Evolutionary conservation across 2,888 invertebrate genomes (phyloP).

Genomic region (Hypolimnas misippus): DNA sequence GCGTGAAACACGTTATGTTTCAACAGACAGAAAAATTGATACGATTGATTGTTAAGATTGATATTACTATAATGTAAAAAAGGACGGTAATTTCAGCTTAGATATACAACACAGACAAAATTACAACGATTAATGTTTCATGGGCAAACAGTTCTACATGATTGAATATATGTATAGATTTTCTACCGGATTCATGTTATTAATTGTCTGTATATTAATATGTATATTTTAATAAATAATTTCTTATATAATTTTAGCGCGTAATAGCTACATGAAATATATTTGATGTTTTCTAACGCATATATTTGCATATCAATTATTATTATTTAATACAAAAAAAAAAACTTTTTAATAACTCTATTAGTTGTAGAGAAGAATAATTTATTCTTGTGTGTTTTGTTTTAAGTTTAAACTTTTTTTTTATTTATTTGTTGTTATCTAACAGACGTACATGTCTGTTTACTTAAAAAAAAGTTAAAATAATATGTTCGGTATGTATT

Average conservation of each 20-base stretch:
- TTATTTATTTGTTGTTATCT: too few relatives aligned
- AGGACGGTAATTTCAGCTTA: too few relatives aligned
- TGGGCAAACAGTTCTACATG: neutral
- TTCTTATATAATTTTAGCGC: neutral
- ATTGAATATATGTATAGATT: conserved; percentile 3
- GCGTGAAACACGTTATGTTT: too few relatives aligned
- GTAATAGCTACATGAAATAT: neutral
- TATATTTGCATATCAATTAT: neutral
- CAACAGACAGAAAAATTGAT: too few relatives aligned
- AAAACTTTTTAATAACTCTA: neutral
- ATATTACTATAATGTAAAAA: too few relatives aligned
- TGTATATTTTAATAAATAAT: neutral
- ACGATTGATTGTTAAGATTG: too few relatives aligned
- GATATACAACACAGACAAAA: neutral
- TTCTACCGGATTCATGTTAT: neutral
- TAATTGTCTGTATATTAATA: neutral
- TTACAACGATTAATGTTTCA: conserved; percentile 4
- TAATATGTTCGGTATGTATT: too few relatives aligned
- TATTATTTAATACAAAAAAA: neutral
- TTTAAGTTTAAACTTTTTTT: too few relatives aligned
- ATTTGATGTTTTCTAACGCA: neutral
- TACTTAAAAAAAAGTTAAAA: too few relatives aligned
- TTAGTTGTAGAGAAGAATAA: too few relatives aligned
- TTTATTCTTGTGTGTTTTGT: too few relatives aligned
- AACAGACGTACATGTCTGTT: too few relatives aligned